A percentile compares a stretch with the other conserved stretches of the same genome.
These are phyloP conservation scores for Charanyca ferruginea DNA, from an alignment of 2,888 invertebrate species.

Conservation along the genomic window DNA sequence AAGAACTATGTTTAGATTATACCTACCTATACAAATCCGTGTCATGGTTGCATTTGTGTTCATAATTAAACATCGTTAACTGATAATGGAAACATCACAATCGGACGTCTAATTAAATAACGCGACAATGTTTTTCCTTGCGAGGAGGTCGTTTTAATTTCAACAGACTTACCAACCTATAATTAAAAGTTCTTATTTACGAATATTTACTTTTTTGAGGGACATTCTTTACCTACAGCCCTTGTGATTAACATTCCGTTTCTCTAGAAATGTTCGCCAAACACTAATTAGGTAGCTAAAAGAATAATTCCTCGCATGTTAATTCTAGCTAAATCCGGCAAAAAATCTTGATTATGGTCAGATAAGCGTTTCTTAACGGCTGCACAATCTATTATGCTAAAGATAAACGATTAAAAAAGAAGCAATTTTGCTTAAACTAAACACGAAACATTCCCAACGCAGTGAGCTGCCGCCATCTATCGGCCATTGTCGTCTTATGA, in stretches of 20 bases:
- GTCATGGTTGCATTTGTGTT: conserved; percentile 54
- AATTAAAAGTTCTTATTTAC: conserved; percentile 49
- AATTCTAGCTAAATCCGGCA: conserved; percentile 10
- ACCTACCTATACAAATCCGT: conserved; percentile 41
- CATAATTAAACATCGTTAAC: conserved; percentile 52
- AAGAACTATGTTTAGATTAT: conserved; percentile 22
- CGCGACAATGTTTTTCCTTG: conserved; percentile 45
- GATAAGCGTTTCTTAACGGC: conserved; percentile 15
- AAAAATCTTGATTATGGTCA: neutral
- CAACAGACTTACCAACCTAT: conserved; percentile 31
- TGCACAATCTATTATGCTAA: conserved; percentile 34
- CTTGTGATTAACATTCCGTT: conserved; percentile 40
- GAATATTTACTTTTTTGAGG: conserved; percentile 48
- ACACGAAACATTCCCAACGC: conserved; percentile 21
- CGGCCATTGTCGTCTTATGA: conserved; percentile 45
- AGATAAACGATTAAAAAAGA: conserved; percentile 10
- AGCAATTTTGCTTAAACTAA: conserved; percentile 24
- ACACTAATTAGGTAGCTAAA: conserved; percentile 34
- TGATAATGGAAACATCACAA: conserved; percentile 48
- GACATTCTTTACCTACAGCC: conserved; percentile 34
- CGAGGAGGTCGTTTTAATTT: conserved; percentile 43
- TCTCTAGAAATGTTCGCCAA: conserved; percentile 32
- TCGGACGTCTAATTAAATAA: conserved; percentile 53
- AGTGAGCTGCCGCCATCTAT: conserved; percentile 39
- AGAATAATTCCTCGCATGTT: conserved; percentile 18